Conservation (phyloP, 2,797 vertebrate species). For the Novumbra hubbsi region DNA sequence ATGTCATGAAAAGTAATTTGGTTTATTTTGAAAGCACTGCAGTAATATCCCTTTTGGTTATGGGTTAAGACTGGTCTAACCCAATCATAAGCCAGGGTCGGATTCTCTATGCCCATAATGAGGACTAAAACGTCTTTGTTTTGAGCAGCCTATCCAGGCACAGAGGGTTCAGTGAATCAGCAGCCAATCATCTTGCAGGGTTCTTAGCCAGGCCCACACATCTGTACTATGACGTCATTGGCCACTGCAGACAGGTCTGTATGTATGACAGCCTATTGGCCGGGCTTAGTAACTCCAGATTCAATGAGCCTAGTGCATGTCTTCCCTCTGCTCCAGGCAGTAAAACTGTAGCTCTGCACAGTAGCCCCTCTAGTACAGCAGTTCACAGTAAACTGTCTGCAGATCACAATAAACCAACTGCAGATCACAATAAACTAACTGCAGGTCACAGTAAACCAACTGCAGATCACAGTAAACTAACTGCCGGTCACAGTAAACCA, state of each 20-base stretch:
- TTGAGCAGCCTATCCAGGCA: slow-evolving; percentile 7
- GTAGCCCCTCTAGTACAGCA: background rate
- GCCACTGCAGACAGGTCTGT: slow-evolving; percentile 25
- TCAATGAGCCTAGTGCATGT: slow-evolving; percentile 22
- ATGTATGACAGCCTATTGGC: slow-evolving; percentile 34
- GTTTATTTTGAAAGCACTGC: background rate
- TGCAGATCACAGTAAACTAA: too few relatives aligned
- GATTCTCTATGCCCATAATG: background rate
- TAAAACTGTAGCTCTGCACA: background rate
- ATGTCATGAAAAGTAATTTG: background rate
- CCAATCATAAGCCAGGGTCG: background rate
- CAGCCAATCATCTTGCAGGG: slow-evolving; percentile 48
- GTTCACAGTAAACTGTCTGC: background rate
- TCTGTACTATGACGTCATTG: slow-evolving; percentile 57
- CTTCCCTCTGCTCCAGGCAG: background rate
- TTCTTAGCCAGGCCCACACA: slow-evolving; percentile 55
- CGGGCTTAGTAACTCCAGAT: slow-evolving; percentile 21
- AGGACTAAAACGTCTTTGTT: background rate
- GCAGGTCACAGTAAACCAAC: too few relatives aligned
- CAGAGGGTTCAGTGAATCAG: slow-evolving; percentile 22
- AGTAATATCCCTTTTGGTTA: slow-evolving; percentile 13
- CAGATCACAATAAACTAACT: too few relatives aligned
- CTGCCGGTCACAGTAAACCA: too few relatives aligned
- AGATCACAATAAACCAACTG: background rate
- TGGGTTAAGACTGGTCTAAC: background rate